Evolutionary conservation across 2,888 invertebrate species (phyloP).

Genomic region (Hirtodrosophila histrioides): DNA sequence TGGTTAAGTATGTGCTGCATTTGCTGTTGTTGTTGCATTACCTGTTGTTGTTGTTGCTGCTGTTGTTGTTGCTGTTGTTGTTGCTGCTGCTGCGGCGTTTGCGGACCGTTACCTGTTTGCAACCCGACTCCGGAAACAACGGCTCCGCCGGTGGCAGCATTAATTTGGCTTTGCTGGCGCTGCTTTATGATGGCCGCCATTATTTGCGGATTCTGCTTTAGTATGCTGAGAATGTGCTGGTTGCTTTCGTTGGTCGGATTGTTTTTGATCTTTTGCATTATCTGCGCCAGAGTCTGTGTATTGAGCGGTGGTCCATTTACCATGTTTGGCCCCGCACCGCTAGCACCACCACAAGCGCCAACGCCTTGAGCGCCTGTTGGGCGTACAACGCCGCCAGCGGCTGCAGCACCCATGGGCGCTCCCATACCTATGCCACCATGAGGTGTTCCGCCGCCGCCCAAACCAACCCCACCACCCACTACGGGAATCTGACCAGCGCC

Average conservation of each 20-base stretch:
- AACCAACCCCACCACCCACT: slow-evolving; percentile 69
- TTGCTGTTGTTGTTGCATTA: slow-evolving; percentile 86
- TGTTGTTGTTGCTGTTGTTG: slow-evolving; percentile 82
- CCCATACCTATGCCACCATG: slow-evolving; percentile 71
- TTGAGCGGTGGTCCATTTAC: slow-evolving; percentile 81
- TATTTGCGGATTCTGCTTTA: slow-evolving; percentile 96
- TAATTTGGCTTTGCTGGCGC: slow-evolving; percentile 87
- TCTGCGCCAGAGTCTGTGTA: slow-evolving; percentile 90
- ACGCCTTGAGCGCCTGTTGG: slow-evolving; percentile 84
- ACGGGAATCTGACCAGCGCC: slow-evolving; percentile 64
- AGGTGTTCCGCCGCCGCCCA: slow-evolving; percentile 62
- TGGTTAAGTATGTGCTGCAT: slow-evolving; percentile 84
- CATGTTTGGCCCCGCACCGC: slow-evolving; percentile 68
- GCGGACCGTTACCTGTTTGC: slow-evolving; percentile 76
- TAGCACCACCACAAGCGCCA: slow-evolving; percentile 50
- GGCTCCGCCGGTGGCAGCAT: slow-evolving; percentile 72
- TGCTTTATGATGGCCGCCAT: slow-evolving; percentile 98
- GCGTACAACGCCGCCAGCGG: slow-evolving; percentile 77
- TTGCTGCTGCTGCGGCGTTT: slow-evolving; percentile 68
- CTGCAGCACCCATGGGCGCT: slow-evolving; percentile 61
- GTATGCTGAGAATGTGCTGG: slow-evolving; percentile 93
- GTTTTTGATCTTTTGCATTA: slow-evolving; percentile 95
- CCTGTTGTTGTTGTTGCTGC: slow-evolving; percentile 86
- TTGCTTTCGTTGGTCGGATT: slow-evolving; percentile 97
- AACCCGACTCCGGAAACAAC: slow-evolving; percentile 58